Conservation (phyloP, 1,140 invertebrate genomes). For the Zaprionus kolodkinae region DNA sequence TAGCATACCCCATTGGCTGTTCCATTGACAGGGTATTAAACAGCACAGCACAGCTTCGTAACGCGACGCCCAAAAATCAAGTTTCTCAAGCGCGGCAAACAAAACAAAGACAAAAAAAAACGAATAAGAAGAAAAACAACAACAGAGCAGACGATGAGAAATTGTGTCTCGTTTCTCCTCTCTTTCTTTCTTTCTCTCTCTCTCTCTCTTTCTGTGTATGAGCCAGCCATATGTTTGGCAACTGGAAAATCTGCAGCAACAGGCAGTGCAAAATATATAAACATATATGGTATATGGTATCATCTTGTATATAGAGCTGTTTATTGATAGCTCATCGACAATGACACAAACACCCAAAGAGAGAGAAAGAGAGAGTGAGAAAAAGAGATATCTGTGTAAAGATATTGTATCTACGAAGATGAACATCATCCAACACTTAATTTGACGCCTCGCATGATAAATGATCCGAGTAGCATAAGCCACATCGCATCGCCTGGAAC, state of each 20-base stretch:
- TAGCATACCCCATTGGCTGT: neutral
- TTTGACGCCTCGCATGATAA: slow-evolving; percentile 52
- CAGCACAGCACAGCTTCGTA: slow-evolving; percentile 18
- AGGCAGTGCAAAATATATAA: slow-evolving; percentile 8
- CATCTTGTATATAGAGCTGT: slow-evolving; percentile 9
- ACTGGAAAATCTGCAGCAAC: slow-evolving; percentile 9
- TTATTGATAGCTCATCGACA: slow-evolving; percentile 2
- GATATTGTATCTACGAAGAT: slow-evolving; percentile 51
- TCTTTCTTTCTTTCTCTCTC: too few relatives aligned
- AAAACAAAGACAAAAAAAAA: slow-evolving; percentile 26
- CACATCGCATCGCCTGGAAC: slow-evolving; percentile 25
- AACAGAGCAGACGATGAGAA: slow-evolving; percentile 36
- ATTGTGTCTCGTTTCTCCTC: neutral
- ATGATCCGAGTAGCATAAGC: slow-evolving; percentile 28
- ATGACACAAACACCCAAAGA: neutral
- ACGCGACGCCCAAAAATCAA: slow-evolving; percentile 43
- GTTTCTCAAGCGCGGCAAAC: slow-evolving; percentile 52
- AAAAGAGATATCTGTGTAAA: slow-evolving; percentile 9
- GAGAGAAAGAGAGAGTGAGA: neutral
- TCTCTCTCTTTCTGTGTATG: neutral
- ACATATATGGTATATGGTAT: slow-evolving; percentile 1
- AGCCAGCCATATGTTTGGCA: slow-evolving; percentile 11
- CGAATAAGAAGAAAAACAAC: neutral
- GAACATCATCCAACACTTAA: slow-evolving; percentile 40
- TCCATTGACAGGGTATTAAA: slow-evolving; percentile 14